Evolutionary conservation across 2,888 invertebrate species (phyloP).

Genomic region (Diarsia mendica): DNA sequence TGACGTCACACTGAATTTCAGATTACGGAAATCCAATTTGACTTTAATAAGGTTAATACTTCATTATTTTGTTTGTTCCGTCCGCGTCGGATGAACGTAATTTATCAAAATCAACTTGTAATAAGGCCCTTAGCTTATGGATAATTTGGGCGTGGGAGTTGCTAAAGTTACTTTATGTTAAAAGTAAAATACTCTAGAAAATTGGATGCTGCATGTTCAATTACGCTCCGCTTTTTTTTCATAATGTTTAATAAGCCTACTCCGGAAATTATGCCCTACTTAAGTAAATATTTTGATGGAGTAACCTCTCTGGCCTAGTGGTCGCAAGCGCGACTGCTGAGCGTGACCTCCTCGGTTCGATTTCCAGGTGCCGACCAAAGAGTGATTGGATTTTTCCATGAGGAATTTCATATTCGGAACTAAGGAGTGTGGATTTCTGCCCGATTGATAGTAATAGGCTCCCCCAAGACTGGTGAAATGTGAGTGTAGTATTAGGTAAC

Average conservation of each 20-base stretch:
- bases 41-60: conserved; percentile 52
- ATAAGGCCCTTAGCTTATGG: conserved; percentile 24
- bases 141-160: conserved; percentile 28
- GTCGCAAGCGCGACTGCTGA: too few relatives aligned
- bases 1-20: conserved; percentile 46
- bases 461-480: too few relatives aligned
- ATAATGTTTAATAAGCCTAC: not conserved
- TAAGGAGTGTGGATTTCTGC: too few relatives aligned
- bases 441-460: too few relatives aligned
- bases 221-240: not conserved
- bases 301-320: too few relatives aligned
- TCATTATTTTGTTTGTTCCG: conserved; percentile 52
- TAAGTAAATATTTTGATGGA: not conserved
- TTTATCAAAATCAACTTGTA: conserved; percentile 54
- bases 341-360: too few relatives aligned
- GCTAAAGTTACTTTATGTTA: not conserved
- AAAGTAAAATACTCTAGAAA: conserved; percentile 9
- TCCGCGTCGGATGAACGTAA: conserved; percentile 20
- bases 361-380: too few relatives aligned
- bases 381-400: too few relatives aligned
- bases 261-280: conserved; percentile 1
- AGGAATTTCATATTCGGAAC: too few relatives aligned
- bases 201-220: conserved; percentile 7
- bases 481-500: too few relatives aligned
- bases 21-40: conserved; percentile 50